Percentiles rank a stretch among this genome's conserved stretches.
Evolutionary conservation across 2,113 vertebrate species (phyloP).

Genomic region (Sardina pilchardus): DNA sequence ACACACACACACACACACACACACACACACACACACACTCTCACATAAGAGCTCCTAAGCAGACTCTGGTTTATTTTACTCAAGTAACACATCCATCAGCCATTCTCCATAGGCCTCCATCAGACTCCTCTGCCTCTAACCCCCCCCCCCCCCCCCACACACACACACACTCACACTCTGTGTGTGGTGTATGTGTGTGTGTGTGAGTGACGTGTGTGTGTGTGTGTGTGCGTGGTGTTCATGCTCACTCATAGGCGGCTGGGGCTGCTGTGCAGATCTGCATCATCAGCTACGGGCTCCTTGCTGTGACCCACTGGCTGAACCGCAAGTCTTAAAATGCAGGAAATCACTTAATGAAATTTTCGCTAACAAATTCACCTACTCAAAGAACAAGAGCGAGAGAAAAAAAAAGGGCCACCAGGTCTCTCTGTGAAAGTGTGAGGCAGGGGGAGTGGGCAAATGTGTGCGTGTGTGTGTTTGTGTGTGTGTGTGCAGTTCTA

Average conservation of each 20-base stretch:
- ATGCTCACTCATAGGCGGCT: no score
- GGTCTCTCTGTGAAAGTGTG: constrained; percentile 27
- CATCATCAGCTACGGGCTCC: not conserved
- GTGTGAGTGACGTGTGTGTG: not conserved
- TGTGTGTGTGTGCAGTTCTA: no score
- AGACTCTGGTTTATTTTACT: constrained; percentile 48
- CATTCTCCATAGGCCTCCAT: constrained; percentile 29
- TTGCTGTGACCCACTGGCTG: constrained; percentile 8
- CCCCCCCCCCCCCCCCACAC: not conserved
- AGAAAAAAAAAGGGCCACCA: not conserved
- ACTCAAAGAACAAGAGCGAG: not conserved
- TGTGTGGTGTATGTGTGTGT: not conserved
- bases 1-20: constrained; percentile 7
- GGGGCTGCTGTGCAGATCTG: not conserved
- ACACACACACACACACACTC: constrained; percentile 8
- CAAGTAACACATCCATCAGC: constrained; percentile 9
- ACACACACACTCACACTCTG: not conserved
- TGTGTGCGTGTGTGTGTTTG: constrained; percentile 12
- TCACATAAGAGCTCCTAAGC: constrained; percentile 20
- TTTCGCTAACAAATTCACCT: constrained; percentile 9
- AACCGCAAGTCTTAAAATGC: constrained; percentile 1
- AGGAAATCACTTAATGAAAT: constrained; percentile 10
- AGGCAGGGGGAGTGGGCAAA: not conserved
- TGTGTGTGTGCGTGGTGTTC: not conserved
- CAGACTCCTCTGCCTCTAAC: constrained; percentile 13